Evolutionary conservation across 2,888 invertebrate species (phyloP).

Genomic region (Acanthopleura granulata): DNA sequence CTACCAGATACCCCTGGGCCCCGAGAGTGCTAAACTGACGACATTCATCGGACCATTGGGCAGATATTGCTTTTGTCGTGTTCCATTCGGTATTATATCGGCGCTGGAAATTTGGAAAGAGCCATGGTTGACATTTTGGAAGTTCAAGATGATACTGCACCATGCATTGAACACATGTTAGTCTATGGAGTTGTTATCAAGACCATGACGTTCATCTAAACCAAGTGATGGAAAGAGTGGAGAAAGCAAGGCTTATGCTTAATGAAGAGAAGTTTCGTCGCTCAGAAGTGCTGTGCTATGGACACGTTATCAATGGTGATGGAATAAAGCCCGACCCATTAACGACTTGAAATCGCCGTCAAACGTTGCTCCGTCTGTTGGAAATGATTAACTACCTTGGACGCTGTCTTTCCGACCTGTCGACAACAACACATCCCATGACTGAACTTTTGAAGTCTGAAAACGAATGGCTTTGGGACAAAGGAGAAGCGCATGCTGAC

Average conservation of each 20-base stretch:
- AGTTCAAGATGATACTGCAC: slow-evolving; percentile 16
- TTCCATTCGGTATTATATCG: slow-evolving; percentile 27
- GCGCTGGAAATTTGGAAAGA: slow-evolving; percentile 26
- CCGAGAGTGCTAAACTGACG: slow-evolving; percentile 6
- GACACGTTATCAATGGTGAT: neutral
- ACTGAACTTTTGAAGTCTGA: neutral
- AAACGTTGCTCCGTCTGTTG: neutral
- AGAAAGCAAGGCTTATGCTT: slow-evolving; percentile 16
- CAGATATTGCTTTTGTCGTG: slow-evolving; percentile 18
- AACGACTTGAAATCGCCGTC: neutral
- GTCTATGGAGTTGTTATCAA: slow-evolving; percentile 20
- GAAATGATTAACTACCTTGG: too few species aligned
- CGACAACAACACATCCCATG: slow-evolving; percentile 25
- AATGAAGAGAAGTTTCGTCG: slow-evolving; percentile 20
- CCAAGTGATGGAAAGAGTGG: neutral
- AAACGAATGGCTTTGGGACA: neutral
- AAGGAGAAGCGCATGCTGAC: neutral
- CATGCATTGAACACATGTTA: slow-evolving; percentile 29
- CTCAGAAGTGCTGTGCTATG: neutral
- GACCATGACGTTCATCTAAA: slow-evolving; percentile 22
- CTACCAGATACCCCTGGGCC: slow-evolving; percentile 13
- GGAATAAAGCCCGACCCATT: neutral
- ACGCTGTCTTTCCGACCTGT: too few species aligned
- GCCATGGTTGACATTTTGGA: slow-evolving; percentile 24
- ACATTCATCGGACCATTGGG: slow-evolving; percentile 28